Evolutionary conservation across 2,888 invertebrate species (phyloP), one percentile per base, ranked within the genome.

Genomic region (Eubasilissa splendida): DNA sequence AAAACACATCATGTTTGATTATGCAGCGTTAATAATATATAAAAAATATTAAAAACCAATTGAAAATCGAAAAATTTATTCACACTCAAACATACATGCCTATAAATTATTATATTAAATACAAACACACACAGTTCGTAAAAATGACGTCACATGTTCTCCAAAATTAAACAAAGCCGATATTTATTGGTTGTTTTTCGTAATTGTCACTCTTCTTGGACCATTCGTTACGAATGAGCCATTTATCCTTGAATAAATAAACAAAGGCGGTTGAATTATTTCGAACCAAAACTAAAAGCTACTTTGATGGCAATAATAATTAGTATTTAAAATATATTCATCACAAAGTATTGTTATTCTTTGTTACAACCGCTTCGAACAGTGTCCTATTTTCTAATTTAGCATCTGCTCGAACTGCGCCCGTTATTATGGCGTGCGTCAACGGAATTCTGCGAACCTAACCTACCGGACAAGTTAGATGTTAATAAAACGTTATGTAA

Each of bases 401-500:
- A 66, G 42, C 50, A 22, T 60, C 10, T 60, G 31, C 14, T 22
- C 60, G 22, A 65, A 65, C 11, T 65, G 33, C 42, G 33, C 14
- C 33, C 70, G 70, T 54, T 70, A 74, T 12, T 53, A 54, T 54
- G 70, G 70, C 74, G 58, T 50, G 59, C 42, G 42, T 59, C 58
- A 58, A 59, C 74, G 59, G 74, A 58, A 53, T 59, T 60, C 53
- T 42, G 74, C 42, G 14, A 42, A 80, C 81, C 81, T 81, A 81
- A 81, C 81, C 81, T 81, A 60, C 52, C 75, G 58, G 74, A 80
- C 80, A 42, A 22, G 42, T 14, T 76, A 65, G 56, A 53, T 22
- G 56, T 31, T 77, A 59, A 77, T 42, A 68, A 14, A 59, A 52
- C 60, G 71, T 80, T 77, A 76, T 80, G 76, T 80, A 79, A 79